Base-by-base conservation (phyloP, 1,140 invertebrate species). In the Achatina immaculata region DNA sequence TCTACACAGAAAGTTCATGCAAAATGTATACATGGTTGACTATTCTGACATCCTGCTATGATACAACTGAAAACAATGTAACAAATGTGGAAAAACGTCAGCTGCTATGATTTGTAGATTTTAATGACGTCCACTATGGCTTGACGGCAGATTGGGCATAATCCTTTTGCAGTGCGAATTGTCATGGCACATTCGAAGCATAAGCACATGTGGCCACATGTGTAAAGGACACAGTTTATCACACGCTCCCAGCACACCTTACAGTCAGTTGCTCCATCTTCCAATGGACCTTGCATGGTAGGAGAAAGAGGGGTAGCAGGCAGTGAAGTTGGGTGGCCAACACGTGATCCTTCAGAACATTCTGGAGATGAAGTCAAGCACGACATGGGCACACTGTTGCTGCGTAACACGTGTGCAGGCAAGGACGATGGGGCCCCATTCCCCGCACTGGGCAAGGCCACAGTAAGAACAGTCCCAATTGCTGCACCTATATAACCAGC, bases 161-260 rank as follows among this genome's bases (percentile, higher is more conserved):
- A 95, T 55, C 95, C 96, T 80, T 89, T 86, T 31, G 95, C 95
- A 58, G 95, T 93, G 95, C 96, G 97, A 87, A 98, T 96, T 85
- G 97, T 95, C 24, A 96, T 93, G 1, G 97, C 97, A 92, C 97
- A 99, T n/a, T 96, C 93, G 88, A 96, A 99, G 90, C 98, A 99
- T 97, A 99, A 98, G 88, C 98, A 99, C 96, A 99, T 98, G 92
- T 99, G 97, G 55, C 98, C 97, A 90, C 98, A 99, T 92, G 95
- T 96, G 89, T 99, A 99, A 31, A 99, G 92, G 34, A 98, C 97
- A 85, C 95, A 95, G 91, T 99, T 96, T 69, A 98, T 96, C 74
- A 94, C 94, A 85, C 96, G 94, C 90, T 99, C 97, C 88, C 96
- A 98, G 91, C 98, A 99, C 69, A 99, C 96, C 0, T 95, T 96